Conservation (phyloP, 2,888 invertebrate species). For the Hemicrepidius hirtus region DNA sequence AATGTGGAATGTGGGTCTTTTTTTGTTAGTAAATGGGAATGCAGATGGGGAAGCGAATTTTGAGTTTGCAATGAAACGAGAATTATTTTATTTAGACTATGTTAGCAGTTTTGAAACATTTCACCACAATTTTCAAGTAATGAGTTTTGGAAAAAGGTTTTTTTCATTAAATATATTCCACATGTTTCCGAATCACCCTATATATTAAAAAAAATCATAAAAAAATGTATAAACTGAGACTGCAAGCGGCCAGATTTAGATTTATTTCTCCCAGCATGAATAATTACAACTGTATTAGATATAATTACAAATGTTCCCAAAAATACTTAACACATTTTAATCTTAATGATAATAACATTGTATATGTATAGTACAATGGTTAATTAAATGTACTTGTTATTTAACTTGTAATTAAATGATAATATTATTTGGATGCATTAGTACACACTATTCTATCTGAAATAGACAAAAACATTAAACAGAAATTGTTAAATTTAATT, state of each 20-base stretch:
- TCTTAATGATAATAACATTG: constrained; percentile 59
- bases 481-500: background rate
- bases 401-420: constrained; percentile 55
- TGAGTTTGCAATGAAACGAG: too few species aligned
- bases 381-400: constrained; percentile 55
- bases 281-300: constrained; percentile 59
- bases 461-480: constrained; percentile 31
- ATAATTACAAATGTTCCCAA: constrained; percentile 67
- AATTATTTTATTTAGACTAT: too few species aligned
- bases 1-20: too few species aligned
- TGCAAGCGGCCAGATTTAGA: constrained; percentile 52
- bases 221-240: constrained; percentile 6
- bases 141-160: too few species aligned
- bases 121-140: too few species aligned
- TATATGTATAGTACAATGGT: constrained; percentile 59
- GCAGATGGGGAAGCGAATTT: too few species aligned
- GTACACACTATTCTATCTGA: constrained; percentile 52
- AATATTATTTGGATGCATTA: constrained; percentile 51
- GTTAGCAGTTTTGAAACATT: too few species aligned
- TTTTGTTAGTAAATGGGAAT: too few species aligned
- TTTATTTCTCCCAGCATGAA: constrained; percentile 58
- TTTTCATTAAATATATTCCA: too few species aligned
- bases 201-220: too few species aligned
- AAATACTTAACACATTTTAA: constrained; percentile 65
- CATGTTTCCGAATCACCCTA: too few species aligned